Evolutionary conservation across 2,797 vertebrate genomes (phyloP).

Genomic region (Poeciliopsis gracilis): DNA sequence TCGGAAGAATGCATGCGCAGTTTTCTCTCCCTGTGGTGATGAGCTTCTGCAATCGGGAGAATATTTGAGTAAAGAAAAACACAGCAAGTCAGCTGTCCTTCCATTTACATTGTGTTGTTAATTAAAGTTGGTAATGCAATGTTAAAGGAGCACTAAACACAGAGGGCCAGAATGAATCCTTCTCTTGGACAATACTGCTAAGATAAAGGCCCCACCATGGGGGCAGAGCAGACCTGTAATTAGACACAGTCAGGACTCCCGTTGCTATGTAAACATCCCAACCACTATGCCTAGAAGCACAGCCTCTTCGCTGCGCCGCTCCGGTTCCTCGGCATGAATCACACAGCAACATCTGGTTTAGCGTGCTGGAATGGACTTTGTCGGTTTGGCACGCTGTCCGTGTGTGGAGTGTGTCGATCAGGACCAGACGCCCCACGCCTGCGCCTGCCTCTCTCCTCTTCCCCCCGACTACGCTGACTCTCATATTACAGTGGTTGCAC

Average conservation of each 20-base stretch:
- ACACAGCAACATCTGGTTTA: slow-evolving; percentile 79
- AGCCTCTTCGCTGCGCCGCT: slow-evolving; percentile 46
- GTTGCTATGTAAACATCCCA: slow-evolving; percentile 83
- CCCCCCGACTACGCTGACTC: slow-evolving; percentile 43
- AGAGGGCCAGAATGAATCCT: slow-evolving; percentile 26
- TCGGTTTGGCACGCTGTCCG: slow-evolving; percentile 66
- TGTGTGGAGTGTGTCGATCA: slow-evolving; percentile 76
- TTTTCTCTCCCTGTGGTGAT: neutral
- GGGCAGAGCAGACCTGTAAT: slow-evolving; percentile 71
- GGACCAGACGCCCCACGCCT: slow-evolving; percentile 62
- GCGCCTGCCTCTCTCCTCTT: slow-evolving; percentile 54
- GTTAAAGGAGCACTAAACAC: slow-evolving; percentile 29
- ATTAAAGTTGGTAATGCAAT: slow-evolving; percentile 39
- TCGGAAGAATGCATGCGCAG: slow-evolving; percentile 17
- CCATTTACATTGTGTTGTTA: slow-evolving; percentile 26
- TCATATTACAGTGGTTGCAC: slow-evolving; percentile 78
- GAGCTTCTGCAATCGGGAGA: slow-evolving; percentile 1
- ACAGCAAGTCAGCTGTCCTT: slow-evolving; percentile 8
- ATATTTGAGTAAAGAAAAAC: neutral
- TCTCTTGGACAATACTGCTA: slow-evolving; percentile 48
- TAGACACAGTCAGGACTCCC: slow-evolving; percentile 70
- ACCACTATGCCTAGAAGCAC: slow-evolving; percentile 55
- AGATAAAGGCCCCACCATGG: slow-evolving; percentile 65
- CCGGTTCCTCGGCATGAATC: slow-evolving; percentile 63
- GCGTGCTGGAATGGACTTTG: slow-evolving; percentile 66